Evolutionary conservation across 2,888 invertebrate species (phyloP), one percentile per base, ranked within the genome.

Genomic region (Cephus pulcher): DNA sequence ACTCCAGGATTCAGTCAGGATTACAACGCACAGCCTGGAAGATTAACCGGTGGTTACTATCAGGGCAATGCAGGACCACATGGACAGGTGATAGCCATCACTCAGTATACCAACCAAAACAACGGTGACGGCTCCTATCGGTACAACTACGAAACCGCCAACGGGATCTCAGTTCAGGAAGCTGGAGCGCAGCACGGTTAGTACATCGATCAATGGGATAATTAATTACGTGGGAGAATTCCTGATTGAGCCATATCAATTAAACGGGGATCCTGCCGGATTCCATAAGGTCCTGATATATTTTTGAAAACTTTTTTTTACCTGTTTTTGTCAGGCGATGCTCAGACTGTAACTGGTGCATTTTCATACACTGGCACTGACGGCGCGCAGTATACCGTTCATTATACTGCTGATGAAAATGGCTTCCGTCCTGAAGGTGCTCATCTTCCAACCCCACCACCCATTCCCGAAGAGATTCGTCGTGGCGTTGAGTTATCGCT

Each of bases 1-100:
- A 80, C 82, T 73, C 84, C 84, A 12, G 82, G 80, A 78, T 79
- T 81, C 69, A 78, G 79, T 71, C 76, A 78, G 12, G 76, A 74
- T 37, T 77, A 76, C 70, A 80, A 80, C 73, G 74, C 76, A 33
- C 77, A 74, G 1, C 37, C 32, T n/a, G 75, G 32, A 56, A 34
- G 75, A 34, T 75, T 35, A 33, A 74, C 30, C 74, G 68, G 33
- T 34, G 78, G 78, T 32, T 75, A 73, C 70, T 78, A 78, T 76
- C 78, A 76, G 37, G 77, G 32, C 34, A 40, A 77, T 30, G 33
- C 34, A n/a, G 56, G 73, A 12, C 79, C 33, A 33, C 40, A 73
- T n/a, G 80, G 80, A 37, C 78, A 79, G 69, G 68, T 74, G 69
- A 79, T 80, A 40, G 77, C 80, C 12, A 80, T 80, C 71, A 79